Evolutionary conservation across 2,888 invertebrate genomes (phyloP).

Genomic region (Gari tellinella): DNA sequence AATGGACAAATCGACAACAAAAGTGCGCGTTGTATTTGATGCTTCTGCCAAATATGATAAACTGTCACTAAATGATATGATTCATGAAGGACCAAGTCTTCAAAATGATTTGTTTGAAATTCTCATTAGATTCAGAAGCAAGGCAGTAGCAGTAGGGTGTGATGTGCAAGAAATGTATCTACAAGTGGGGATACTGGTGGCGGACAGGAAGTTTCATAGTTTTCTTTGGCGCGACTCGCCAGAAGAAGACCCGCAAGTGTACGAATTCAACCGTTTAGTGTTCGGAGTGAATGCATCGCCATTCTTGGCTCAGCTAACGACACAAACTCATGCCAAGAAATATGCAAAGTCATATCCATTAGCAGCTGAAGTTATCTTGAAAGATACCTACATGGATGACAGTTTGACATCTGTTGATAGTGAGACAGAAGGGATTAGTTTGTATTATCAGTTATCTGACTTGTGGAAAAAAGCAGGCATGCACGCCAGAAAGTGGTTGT

Average conservation of each 20-base stretch:
- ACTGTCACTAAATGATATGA: constrained; percentile 44
- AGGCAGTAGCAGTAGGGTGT: constrained; percentile 40
- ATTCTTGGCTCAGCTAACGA: constrained; percentile 55
- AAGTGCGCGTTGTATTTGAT: constrained; percentile 59
- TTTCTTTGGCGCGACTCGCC: constrained; percentile 36
- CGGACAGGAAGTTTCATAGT: constrained; percentile 30
- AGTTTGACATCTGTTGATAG: constrained; percentile 49
- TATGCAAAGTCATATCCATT: constrained; percentile 22
- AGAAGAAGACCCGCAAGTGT: constrained; percentile 18
- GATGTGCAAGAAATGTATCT: constrained; percentile 58
- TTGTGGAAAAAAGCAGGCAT: constrained; percentile 47
- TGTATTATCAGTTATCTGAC: constrained; percentile 43
- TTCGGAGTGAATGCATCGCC: constrained; percentile 64
- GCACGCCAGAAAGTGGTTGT: constrained; percentile 47
- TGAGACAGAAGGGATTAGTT: constrained; percentile 24
- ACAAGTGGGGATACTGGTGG: constrained; percentile 7
- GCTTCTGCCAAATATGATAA: constrained; percentile 39
- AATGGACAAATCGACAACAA: constrained; percentile 40
- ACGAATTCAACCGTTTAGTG: constrained; percentile 47
- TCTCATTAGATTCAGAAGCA: constrained; percentile 44
- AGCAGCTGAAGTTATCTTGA: constrained; percentile 52
- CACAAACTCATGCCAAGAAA: constrained; percentile 43
- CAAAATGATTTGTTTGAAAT: constrained; percentile 56
- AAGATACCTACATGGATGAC: constrained; percentile 63
- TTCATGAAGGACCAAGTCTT: constrained; percentile 59